Base-by-base conservation (phyloP, 2,888 invertebrate genomes). In the Argyresthia albistria region DNA sequence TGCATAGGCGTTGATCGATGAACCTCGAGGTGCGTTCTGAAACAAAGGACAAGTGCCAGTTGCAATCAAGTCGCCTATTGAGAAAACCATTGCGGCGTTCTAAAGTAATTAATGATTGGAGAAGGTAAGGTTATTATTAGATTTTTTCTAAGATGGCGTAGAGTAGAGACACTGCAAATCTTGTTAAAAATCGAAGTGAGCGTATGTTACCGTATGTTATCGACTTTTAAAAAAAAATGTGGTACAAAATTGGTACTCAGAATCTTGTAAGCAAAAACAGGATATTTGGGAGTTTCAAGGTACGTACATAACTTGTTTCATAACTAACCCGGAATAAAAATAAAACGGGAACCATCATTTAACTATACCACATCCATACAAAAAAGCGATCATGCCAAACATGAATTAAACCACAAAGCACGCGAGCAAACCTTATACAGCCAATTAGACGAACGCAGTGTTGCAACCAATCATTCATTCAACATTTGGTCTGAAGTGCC, bases 381-480 rank as follows among this genome's bases (percentile, higher is more conserved):
- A 25, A 25, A 50, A 35, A 37, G 37, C 14, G 47, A 47, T 35
- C 16, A n/a, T 12, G 35, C 47, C 12, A 35, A 47, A 25, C 47
- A 35, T 35, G 35, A 11, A 35, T 47, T 47, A 36, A 25, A 12
- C 16, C 36, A n/a, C 47, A 35, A 14, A 66, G 70, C 70, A 71
- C 70, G 69, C 71, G 70, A 75, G 70, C 72, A 70, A 80, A 80
- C 77, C 76, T 79, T 76, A 80, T 82, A 76, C 76, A 78, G 76
- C 74, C 83, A 83, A 84, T 83, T 80, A 82, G 73, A 66, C 69
- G 68, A 70, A 67, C 67, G 66, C 73, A 73, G 71, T 81, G 82
- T 79, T 77, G 81, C 81, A 80, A 82, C 82, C 83, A 82, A 81
- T 84, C 82, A 83, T 80, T 84, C 82, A 82, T 80, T 25, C 25